phyloP scores from a whole-genome alignment of 2,113 vertebrate genomes.

The Pimephales promelas region DNA sequence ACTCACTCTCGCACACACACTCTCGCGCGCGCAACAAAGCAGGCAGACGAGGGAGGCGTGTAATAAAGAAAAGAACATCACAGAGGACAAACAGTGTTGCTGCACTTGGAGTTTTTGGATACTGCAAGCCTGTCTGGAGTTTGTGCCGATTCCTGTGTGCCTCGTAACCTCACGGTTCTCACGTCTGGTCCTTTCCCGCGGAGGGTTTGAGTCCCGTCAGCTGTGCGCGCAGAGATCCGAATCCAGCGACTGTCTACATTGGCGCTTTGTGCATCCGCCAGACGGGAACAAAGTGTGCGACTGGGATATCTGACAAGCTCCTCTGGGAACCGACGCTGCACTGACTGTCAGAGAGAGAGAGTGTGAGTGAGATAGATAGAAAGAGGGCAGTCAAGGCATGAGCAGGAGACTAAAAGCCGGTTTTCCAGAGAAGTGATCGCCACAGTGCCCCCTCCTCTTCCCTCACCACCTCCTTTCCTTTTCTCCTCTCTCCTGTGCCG shows the following conservation, averaged over 20 bases:
- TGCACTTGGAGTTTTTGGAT: constrained; percentile 29
- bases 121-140: constrained; percentile 52
- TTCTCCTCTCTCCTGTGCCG: constrained; percentile 44
- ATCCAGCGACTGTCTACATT: constrained; percentile 64
- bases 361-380: constrained; percentile 18
- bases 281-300: constrained; percentile 65
- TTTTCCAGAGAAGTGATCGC: constrained; percentile 63
- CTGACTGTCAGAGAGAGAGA: constrained; percentile 34
- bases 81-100: constrained; percentile 12
- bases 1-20: constrained; percentile 58
- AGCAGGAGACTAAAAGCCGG: constrained; percentile 60
- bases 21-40: constrained; percentile 33
- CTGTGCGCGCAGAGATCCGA: constrained; percentile 52
- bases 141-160: constrained; percentile 63
- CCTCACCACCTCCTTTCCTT: constrained; percentile 46
- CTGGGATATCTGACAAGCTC: constrained; percentile 70
- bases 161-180: constrained; percentile 51
- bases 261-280: constrained; percentile 68
- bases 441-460: constrained; percentile 51
- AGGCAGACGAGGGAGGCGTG: constrained; percentile 50
- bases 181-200: constrained; percentile 41
- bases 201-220: constrained; percentile 63
- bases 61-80: constrained; percentile 43
- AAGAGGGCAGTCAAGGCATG: constrained; percentile 59
- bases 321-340: constrained; percentile 60